These are phyloP conservation scores for Pecten maximus DNA, from an alignment of 2,888 invertebrate species.

Conservation along the genomic window DNA sequence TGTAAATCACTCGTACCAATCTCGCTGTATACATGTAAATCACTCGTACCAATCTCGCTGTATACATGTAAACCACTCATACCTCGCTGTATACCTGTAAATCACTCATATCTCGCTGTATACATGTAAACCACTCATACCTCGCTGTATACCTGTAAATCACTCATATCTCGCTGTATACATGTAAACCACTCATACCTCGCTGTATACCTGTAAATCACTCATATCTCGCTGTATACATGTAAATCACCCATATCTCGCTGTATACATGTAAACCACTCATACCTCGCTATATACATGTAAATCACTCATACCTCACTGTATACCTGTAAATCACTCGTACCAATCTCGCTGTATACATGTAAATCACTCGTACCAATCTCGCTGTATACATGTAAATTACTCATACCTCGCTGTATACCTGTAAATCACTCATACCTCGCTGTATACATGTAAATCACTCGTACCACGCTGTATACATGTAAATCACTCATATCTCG, in stretches of 20 bases:
- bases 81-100: background rate
- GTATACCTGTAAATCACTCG: background rate
- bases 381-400: background rate
- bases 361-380: background rate
- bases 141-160: background rate
- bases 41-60: background rate
- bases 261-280: background rate
- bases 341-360: background rate
- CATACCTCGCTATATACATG: background rate
- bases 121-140: background rate
- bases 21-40: background rate
- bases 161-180: background rate
- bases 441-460: background rate
- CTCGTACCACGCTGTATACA: background rate
- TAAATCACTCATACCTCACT: background rate
- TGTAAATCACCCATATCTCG: background rate
- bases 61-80: background rate
- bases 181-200: background rate
- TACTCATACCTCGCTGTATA: background rate
- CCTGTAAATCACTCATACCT: background rate
- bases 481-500: background rate
- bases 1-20: background rate
- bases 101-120: background rate
- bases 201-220: background rate
- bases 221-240: background rate